These are phyloP conservation scores for Adelognathus sp. DNA, from an alignment of 2,888 invertebrate species.

Conservation along the genomic window DNA sequence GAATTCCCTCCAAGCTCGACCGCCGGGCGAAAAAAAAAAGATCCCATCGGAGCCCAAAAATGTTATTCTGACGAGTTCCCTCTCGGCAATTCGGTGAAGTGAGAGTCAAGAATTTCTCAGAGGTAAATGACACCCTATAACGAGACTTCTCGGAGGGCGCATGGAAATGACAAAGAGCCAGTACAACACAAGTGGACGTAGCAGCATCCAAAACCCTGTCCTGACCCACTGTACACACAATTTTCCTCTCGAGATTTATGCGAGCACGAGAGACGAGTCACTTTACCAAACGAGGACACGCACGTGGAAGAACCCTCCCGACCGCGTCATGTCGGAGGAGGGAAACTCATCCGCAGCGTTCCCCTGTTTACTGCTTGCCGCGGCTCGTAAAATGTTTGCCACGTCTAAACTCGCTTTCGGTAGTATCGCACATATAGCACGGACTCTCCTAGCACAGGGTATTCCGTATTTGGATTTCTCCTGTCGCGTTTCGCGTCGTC, in stretches of 20 bases:
- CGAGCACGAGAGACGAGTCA: slow-evolving; percentile 14
- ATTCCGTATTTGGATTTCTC: neutral
- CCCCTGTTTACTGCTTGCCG: slow-evolving; percentile 22
- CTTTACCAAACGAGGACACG: neutral
- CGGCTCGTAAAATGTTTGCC: slow-evolving; percentile 40
- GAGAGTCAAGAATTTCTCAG: neutral
- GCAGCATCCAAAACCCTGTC: neutral
- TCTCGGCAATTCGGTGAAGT: neutral
- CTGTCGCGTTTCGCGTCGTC: neutral
- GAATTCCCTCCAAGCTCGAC: too few species aligned
- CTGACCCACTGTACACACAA: neutral
- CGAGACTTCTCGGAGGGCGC: neutral
- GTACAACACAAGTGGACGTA: neutral
- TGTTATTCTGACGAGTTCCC: neutral
- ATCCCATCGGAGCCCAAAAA: too few species aligned
- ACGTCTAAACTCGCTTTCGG: slow-evolving; percentile 8
- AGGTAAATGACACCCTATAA: neutral
- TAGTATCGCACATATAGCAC: neutral
- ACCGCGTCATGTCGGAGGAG: neutral
- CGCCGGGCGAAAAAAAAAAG: too few species aligned
- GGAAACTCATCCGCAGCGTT: neutral
- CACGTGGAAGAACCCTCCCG: neutral
- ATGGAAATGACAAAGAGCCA: neutral
- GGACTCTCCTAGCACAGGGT: neutral
- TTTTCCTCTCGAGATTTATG: slow-evolving; percentile 38